Percentiles rank a stretch among this genome's conserved stretches.
phyloP scores from a whole-genome alignment of 2,888 invertebrate genomes.

The Mongoloraphidia duomilia region DNA sequence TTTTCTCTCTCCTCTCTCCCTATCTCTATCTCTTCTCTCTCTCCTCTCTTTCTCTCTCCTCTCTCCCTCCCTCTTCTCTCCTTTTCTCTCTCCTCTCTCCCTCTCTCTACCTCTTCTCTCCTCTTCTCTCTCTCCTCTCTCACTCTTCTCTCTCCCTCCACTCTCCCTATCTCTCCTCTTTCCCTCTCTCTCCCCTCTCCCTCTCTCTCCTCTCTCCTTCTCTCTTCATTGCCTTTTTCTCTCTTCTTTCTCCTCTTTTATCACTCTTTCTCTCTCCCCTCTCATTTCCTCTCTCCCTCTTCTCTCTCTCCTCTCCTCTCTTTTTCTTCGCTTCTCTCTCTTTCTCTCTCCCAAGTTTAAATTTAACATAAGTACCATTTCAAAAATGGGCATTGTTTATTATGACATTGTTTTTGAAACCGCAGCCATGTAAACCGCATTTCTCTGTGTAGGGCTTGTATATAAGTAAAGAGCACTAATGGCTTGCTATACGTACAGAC shows the following conservation, averaged over 20 bases:
- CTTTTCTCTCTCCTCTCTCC: background rate
- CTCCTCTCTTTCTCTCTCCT: background rate
- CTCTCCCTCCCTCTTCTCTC: background rate
- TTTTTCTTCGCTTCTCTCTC: background rate
- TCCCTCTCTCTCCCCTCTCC: background rate
- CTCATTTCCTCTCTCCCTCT: background rate
- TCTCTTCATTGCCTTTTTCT: background rate
- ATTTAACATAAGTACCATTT: too few relatives aligned
- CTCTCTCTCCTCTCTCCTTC: background rate
- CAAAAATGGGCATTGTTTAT: too few relatives aligned
- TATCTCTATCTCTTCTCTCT: background rate
- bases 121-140: background rate
- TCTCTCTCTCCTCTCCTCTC: background rate
- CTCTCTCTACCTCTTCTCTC: background rate
- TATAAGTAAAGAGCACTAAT: too few relatives aligned
- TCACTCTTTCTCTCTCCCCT: background rate
- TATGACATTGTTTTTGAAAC: too few relatives aligned
- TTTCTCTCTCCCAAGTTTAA: background rate
- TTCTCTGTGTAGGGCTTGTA: too few relatives aligned
- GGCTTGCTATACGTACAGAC: too few relatives aligned
- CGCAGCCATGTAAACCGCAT: too few relatives aligned
- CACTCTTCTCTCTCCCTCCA: background rate
- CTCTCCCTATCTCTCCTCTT: background rate
- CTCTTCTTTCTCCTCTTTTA: background rate
- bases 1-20: background rate